Conservation (phyloP, 30 jellyfish, hydroid and myxozoan species). For the Catostylus mosaicus region DNA sequence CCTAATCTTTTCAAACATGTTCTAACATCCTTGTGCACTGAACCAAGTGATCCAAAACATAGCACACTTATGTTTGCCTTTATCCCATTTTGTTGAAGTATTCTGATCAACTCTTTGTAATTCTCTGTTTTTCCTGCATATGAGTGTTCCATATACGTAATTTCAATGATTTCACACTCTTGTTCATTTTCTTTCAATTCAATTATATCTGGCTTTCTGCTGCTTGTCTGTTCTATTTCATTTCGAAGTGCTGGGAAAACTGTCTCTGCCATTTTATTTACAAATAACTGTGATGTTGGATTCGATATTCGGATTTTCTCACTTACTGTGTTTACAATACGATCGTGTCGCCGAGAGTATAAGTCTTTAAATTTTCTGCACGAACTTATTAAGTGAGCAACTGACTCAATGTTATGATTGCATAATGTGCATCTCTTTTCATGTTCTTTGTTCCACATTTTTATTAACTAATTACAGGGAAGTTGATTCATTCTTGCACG, state of each 20-base stretch:
- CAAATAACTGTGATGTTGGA: background rate
- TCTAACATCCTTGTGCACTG: slow-evolving; percentile 9
- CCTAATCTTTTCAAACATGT: slow-evolving; percentile 13
- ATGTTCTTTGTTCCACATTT: background rate
- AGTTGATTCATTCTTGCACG: background rate
- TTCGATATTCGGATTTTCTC: background rate
- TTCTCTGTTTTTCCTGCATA: background rate
- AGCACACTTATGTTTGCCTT: slow-evolving; percentile 9
- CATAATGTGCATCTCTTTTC: background rate
- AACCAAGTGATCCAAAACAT: slow-evolving; percentile 12
- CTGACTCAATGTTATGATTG: background rate
- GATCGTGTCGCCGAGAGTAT: background rate
- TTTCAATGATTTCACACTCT: slow-evolving; percentile 5
- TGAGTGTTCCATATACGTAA: background rate
- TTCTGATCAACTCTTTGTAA: slow-evolving; percentile 4
- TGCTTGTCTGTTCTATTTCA: slow-evolving; percentile 4
- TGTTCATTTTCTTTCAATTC: slow-evolving; percentile 14
- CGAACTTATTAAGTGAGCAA: slow-evolving; percentile 1
- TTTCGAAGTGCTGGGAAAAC: background rate
- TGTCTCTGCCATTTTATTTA: background rate
- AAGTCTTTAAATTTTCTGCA: background rate
- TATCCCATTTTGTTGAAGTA: slow-evolving; percentile 5
- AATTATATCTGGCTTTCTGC: background rate
- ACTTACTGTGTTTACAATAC: background rate
- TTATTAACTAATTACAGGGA: background rate